phyloP scores from a whole-genome alignment of 1,140 invertebrate species.

The Caligus rogercresseyi region DNA sequence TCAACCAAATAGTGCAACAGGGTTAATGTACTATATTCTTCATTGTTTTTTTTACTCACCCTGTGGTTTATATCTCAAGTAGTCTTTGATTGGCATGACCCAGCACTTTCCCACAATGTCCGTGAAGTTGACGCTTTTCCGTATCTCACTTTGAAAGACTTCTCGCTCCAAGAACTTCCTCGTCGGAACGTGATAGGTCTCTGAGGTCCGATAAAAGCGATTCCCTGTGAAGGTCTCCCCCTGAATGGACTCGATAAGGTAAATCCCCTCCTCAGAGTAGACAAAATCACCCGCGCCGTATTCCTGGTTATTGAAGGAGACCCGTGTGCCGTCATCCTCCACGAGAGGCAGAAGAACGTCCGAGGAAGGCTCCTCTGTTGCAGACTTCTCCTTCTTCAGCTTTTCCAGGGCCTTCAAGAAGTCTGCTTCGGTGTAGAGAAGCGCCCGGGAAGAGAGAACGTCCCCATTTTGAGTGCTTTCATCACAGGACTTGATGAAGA shows the following conservation, averaged over 20 bases:
- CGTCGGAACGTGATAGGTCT: conserved; percentile 87
- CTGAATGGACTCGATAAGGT: conserved; percentile 61
- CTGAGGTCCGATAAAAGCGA: conserved; percentile 60
- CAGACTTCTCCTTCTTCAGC: conserved; percentile 29
- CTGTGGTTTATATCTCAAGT: conserved; percentile 71
- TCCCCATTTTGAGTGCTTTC: conserved; percentile 32
- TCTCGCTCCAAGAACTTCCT: conserved; percentile 71
- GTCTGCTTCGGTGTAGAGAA: conserved; percentile 31
- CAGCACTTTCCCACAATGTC: conserved; percentile 69
- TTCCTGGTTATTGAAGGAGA: conserved; percentile 41
- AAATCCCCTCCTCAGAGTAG: conserved; percentile 64
- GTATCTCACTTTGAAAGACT: conserved; percentile 81
- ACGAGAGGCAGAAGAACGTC: conserved; percentile 23
- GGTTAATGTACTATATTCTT: too few species aligned
- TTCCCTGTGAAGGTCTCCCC: conserved; percentile 51
- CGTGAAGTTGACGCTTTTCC: conserved; percentile 59
- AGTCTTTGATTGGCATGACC: conserved; percentile 86
- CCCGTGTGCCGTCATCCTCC: not conserved
- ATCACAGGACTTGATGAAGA: conserved; percentile 48
- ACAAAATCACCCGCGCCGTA: conserved; percentile 75
- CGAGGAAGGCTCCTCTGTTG: conserved; percentile 29
- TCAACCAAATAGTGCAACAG: too few species aligned
- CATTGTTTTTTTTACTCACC: too few species aligned
- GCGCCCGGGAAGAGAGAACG: conserved; percentile 33
- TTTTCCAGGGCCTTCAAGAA: conserved; percentile 27